phyloP scores from a whole-genome alignment of 1,140 invertebrate genomes.

The Drosophila pruinosa region DNA sequence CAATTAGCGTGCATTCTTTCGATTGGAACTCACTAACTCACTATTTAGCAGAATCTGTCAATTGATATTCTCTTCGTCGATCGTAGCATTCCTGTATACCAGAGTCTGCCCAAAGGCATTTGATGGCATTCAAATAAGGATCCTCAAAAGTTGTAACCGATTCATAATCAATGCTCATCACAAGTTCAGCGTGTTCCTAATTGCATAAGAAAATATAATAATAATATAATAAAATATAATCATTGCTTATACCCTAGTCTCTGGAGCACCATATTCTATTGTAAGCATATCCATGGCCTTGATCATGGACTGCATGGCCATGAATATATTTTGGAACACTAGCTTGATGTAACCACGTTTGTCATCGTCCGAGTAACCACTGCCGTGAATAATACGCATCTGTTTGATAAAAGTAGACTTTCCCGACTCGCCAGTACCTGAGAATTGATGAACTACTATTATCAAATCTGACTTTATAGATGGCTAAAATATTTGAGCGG shows the following conservation, averaged over 20 bases:
- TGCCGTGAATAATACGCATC: constrained; percentile 99
- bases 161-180: constrained; percentile 98
- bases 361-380: constrained; percentile 99
- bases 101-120: constrained; percentile 96
- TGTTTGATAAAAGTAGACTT: constrained; percentile 99
- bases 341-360: constrained; percentile 99
- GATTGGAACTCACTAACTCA: constrained; percentile 85
- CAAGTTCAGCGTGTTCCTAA: constrained; percentile 98
- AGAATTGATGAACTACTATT: background rate
- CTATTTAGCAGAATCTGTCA: constrained; percentile 99
- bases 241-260: constrained; percentile 90
- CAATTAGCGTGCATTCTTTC: background rate
- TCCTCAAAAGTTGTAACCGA: constrained; percentile 98
- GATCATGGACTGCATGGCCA: constrained; percentile 99
- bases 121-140: constrained; percentile 98
- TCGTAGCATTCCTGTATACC: constrained; percentile 99
- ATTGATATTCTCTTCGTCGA: constrained; percentile 98
- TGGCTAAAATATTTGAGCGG: too few species aligned
- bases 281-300: constrained; percentile 99
- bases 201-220: background rate
- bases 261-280: constrained; percentile 95
- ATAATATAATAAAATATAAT: background rate
- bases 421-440: constrained; percentile 99
- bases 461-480: too few species aligned
- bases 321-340: constrained; percentile 99